Percentiles rank a stretch among this genome's conserved stretches.
Conservation (phyloP, 1,140 invertebrate species). For the Drosophila auraria region DNA sequence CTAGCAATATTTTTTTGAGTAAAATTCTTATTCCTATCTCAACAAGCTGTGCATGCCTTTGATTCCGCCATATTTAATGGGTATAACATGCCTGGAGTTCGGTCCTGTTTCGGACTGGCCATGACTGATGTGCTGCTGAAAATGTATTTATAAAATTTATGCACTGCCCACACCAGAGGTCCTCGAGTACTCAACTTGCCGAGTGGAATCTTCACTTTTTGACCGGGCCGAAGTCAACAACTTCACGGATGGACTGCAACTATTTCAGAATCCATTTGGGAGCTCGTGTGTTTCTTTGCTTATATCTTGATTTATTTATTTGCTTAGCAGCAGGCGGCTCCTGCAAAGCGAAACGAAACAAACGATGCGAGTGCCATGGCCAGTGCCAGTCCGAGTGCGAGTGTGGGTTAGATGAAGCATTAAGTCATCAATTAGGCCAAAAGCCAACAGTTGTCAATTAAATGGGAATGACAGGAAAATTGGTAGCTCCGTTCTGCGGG, state of each 20-base stretch:
- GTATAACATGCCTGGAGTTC: constrained; percentile 19
- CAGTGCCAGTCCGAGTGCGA: too few relatives aligned
- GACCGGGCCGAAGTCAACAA: constrained; percentile 28
- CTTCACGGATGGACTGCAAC: constrained; percentile 41
- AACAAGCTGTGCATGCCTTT: neutral
- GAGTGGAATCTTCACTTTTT: constrained; percentile 59
- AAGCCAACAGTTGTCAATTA: constrained; percentile 71
- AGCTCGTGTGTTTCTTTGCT: constrained; percentile 27
- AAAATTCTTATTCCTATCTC: neutral
- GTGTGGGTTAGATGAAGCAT: constrained; percentile 14
- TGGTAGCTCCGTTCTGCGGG: constrained; percentile 37
- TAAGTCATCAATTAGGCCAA: constrained; percentile 65
- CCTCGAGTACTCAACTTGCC: constrained; percentile 27
- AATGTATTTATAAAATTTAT: constrained; percentile 71
- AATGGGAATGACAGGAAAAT: constrained; percentile 57
- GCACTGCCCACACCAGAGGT: constrained; percentile 63
- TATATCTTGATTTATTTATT: constrained; percentile 55
- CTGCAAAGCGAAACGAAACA: constrained; percentile 6
- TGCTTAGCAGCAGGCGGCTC: constrained; percentile 22
- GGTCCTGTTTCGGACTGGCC: constrained; percentile 21
- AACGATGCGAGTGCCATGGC: constrained; percentile 4
- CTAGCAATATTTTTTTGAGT: neutral
- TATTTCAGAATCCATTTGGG: constrained; percentile 41
- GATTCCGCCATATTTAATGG: neutral
- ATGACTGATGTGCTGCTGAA: constrained; percentile 65